A percentile compares a stretch with the other conserved stretches of the same genome.
These are phyloP conservation scores for Bathynomus jamesi DNA, from an alignment of 1,140 invertebrate species.

Conservation along the genomic window DNA sequence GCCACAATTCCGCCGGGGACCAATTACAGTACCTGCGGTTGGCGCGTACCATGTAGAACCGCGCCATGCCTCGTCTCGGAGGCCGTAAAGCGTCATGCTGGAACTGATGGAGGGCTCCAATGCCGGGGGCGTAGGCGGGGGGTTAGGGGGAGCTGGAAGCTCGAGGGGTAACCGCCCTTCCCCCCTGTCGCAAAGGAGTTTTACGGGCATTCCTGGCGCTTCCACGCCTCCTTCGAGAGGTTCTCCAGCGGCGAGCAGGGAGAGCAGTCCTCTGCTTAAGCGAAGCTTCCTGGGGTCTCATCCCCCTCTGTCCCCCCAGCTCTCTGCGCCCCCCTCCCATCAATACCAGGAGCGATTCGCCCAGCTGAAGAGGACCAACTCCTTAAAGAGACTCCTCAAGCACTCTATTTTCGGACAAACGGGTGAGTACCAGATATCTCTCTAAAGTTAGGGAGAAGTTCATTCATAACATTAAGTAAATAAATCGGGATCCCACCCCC, in stretches of 20 bases:
- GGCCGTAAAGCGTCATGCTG: background rate
- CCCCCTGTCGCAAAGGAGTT: background rate
- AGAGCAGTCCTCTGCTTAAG: slow-evolving; percentile 14
- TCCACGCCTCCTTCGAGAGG: background rate
- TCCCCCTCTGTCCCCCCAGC: slow-evolving; percentile 1
- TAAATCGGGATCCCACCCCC: too few species aligned
- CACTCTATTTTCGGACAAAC: slow-evolving; percentile 11
- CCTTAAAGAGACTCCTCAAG: slow-evolving; percentile 13
- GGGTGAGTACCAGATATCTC: background rate
- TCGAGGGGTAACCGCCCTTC: background rate
- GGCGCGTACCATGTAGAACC: too few species aligned
- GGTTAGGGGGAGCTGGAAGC: background rate
- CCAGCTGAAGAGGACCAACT: slow-evolving; percentile 12
- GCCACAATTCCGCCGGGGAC: too few species aligned
- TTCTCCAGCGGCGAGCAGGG: slow-evolving; percentile 8
- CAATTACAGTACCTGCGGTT: too few species aligned
- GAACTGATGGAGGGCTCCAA: background rate
- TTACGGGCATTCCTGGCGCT: background rate
- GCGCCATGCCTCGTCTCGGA: background rate
- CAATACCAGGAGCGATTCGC: background rate
- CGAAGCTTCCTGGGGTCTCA: slow-evolving; percentile 4
- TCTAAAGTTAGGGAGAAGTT: too few species aligned
- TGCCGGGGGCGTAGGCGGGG: background rate
- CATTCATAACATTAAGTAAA: too few species aligned
- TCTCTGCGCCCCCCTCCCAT: slow-evolving; percentile 6